Evolutionary conservation across 2,888 invertebrate genomes (phyloP), one percentile per base, ranked within the genome.

Genomic region (Drosophila paranaensis): DNA sequence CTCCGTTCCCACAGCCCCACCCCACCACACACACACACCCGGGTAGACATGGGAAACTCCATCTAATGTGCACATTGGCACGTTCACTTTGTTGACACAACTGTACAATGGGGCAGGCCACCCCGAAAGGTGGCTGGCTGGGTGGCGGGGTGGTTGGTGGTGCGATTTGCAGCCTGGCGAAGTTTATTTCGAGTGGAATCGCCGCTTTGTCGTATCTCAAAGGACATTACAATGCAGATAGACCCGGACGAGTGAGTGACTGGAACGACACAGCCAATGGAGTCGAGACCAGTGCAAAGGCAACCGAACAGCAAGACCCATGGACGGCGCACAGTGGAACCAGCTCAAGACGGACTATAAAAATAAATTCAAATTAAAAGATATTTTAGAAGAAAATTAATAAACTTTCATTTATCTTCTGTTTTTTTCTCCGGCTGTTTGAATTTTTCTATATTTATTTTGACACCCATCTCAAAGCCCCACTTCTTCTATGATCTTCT

Each of bases 151-250:
- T n/a, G n/a, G n/a, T n/a, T n/a, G 33, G 51, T 10, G 43, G 25
- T 39, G 20, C 43, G 50, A 50, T 56, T 60, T 68, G 62, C 66
- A 68, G 71, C 61, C 65, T 61, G 77, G 60, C 72, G 70, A 87
- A 87, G 83, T 89, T 83, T 89, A 89, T 87, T 84, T 84, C 88
- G 85, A 84, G 85, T 89, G 78, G 88, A 89, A 83, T 83, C 84
- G 84, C 84, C 84, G 89, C 81, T 87, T 89, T 77, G 79, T 74
- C 85, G 82, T 85, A 85, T 85, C 84, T 89, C 89, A 79, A 71
- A 85, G 89, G 88, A 85, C 89, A 89, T 85, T 85, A 89, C 89
- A 87, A 88, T 85, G 84, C 89, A 85, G 84, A 85, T 89, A 89
- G 88, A 84, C 73, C 71, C 60, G 68, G 81, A 77, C 74, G 72